Base-by-base conservation (phyloP, 2,113 vertebrate species). In the Gambusia affinis region DNA sequence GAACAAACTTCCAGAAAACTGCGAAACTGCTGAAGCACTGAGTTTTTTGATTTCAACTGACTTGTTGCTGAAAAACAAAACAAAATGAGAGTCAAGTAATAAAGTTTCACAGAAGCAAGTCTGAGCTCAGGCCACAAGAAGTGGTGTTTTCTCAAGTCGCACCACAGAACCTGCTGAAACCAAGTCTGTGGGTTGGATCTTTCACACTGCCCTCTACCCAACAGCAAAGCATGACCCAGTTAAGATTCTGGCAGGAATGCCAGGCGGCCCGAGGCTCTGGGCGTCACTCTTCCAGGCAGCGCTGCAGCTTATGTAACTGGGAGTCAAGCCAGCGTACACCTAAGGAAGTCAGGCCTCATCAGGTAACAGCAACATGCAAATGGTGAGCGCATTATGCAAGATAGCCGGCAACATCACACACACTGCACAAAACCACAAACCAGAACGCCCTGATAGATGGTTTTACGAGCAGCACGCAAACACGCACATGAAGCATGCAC, bases 361-460 rank as follows among this genome's bases (percentile, higher is more conserved):
- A 93, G 92, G 90, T 91, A 88, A 83, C 80, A 71, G 73, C 79
- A 72, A 83, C 81, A 86, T 91, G 89, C 89, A 92, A 94, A 94
- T 91, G 86, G 12, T 11, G 57, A 81, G 80, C n/a, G 65, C 64
- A 87, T 94, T 91, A 82, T 84, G 80, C 88, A 86, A 87, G 78
- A 85, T 69, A 64, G 77, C 72, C 78, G 70, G 68, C 76, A 68
- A 44, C 47, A 44, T 54, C 72, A 51, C 79, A 73, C 76, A 73
- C 76, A 7, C 81, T 47, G 75, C 82, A 73, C 35, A 54, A 76
- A 61, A 77, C 83, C 70, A 72, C 83, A 86, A 84, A 86, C 75
- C 81, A 82, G 68, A 83, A 73, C 64, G 67, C 51, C 69, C 51
- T 33, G 63, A 74, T 7, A 63, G 28, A 84, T 65, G 47, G 64